Conservation (phyloP, 2,888 invertebrate genomes). For the Heliconius ethilla region DNA sequence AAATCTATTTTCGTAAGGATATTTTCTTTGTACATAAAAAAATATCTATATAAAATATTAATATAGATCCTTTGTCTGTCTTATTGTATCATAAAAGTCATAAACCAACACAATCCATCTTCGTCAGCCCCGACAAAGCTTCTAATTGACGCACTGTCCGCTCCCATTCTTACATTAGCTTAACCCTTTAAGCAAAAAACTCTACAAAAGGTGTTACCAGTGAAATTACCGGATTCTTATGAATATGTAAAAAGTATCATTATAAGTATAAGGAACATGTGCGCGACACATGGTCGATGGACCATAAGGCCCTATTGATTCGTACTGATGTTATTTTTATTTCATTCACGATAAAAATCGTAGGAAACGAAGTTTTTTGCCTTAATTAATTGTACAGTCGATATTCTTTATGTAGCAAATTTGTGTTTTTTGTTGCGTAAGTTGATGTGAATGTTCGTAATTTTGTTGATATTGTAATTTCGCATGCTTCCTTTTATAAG, state of each 20-base stretch:
- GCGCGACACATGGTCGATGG: conserved; percentile 72
- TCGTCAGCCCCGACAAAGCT: conserved; percentile 53
- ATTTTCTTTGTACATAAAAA: neutral
- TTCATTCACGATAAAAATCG: conserved; percentile 60
- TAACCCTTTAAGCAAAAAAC: conserved; percentile 68
- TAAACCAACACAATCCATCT: conserved; percentile 53
- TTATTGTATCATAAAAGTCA: neutral
- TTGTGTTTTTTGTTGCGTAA: conserved; percentile 27
- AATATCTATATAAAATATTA: neutral
- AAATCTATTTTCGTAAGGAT: neutral
- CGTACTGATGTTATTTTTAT: conserved; percentile 56
- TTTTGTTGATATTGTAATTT: conserved; percentile 35
- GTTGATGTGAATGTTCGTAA: conserved; percentile 24
- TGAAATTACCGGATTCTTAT: conserved; percentile 69
- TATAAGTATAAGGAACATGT: conserved; percentile 61
- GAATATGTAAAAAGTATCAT: conserved; percentile 65
- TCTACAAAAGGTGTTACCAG: conserved; percentile 66
- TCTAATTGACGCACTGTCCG: conserved; percentile 67
- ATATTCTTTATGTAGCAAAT: conserved; percentile 37
- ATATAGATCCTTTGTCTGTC: neutral
- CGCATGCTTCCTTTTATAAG: conserved; percentile 11
- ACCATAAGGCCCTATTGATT: conserved; percentile 68
- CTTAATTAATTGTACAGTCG: conserved; percentile 50
- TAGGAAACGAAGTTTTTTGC: conserved; percentile 54
- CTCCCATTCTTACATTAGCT: conserved; percentile 61